Conservation (phyloP, 2,888 invertebrate genomes). For the Andrena hattorfiana region DNA sequence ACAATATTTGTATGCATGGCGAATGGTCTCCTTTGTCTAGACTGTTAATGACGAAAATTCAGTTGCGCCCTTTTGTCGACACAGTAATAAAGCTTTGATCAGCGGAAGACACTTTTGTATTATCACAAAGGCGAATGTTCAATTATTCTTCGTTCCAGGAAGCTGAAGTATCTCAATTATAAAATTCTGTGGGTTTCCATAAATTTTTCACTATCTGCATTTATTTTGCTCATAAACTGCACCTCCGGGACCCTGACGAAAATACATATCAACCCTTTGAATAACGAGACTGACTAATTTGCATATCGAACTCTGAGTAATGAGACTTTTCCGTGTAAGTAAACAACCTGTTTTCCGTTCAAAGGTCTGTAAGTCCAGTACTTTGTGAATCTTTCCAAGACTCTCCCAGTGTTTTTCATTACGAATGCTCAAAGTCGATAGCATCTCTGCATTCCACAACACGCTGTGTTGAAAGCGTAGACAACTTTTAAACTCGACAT, state of each 20-base stretch:
- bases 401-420: neutral
- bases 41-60: neutral
- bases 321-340: no score
- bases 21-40: neutral
- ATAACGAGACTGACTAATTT: no score
- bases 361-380: no score
- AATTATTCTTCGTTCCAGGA: neutral
- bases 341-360: no score
- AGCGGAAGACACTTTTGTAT: neutral
- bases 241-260: no score
- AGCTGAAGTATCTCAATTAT: no score
- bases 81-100: neutral
- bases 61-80: neutral
- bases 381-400: no score
- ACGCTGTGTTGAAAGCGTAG: neutral
- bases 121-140: neutral
- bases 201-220: no score
- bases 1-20: neutral
- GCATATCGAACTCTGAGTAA: no score
- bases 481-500: constrained; percentile 15
- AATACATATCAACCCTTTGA: no score
- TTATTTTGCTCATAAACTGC: no score
- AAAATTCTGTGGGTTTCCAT: no score
- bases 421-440: constrained; percentile 9
- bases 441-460: neutral